Conservation (phyloP, 2,113 vertebrate genomes). For the Okapia johnstoni region DNA sequence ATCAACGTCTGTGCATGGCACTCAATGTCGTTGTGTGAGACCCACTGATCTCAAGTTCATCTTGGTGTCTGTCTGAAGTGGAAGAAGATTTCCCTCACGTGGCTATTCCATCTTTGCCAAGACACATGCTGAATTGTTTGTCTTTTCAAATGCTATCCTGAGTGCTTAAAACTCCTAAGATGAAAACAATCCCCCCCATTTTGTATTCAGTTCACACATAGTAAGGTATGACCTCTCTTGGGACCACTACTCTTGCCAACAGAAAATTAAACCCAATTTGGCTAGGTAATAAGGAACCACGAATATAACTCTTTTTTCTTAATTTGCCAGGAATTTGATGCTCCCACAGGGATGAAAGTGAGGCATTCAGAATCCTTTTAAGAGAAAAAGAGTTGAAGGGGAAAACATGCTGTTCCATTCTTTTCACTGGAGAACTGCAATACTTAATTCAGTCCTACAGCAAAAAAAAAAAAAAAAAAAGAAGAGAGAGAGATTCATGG, state of each 20-base stretch:
- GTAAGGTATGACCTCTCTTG: slow-evolving; percentile 66
- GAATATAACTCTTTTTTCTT: slow-evolving; percentile 74
- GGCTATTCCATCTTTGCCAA: neutral
- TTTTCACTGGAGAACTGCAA: neutral
- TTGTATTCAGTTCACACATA: slow-evolving; percentile 73
- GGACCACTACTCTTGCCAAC: slow-evolving; percentile 69
- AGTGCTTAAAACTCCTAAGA: slow-evolving; percentile 49
- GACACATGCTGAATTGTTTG: neutral
- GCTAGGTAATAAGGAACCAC: slow-evolving; percentile 68
- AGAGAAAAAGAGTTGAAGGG: neutral
- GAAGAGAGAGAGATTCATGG: neutral
- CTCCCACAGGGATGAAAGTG: slow-evolving; percentile 64
- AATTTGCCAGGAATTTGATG: slow-evolving; percentile 72
- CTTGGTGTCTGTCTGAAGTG: neutral
- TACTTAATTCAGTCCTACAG: neutral
- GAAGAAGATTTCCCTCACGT: neutral
- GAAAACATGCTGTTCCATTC: neutral
- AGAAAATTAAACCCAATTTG: slow-evolving; percentile 81
- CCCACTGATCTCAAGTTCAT: neutral
- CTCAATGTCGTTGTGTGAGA: neutral
- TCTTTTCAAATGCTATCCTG: neutral
- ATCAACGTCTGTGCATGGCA: neutral
- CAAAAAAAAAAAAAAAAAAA: neutral
- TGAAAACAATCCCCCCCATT: slow-evolving; percentile 39
- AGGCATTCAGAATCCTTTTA: slow-evolving; percentile 21